Base-by-base conservation (phyloP, 1,140 invertebrate species). In the Oreohelix idahoensis region DNA sequence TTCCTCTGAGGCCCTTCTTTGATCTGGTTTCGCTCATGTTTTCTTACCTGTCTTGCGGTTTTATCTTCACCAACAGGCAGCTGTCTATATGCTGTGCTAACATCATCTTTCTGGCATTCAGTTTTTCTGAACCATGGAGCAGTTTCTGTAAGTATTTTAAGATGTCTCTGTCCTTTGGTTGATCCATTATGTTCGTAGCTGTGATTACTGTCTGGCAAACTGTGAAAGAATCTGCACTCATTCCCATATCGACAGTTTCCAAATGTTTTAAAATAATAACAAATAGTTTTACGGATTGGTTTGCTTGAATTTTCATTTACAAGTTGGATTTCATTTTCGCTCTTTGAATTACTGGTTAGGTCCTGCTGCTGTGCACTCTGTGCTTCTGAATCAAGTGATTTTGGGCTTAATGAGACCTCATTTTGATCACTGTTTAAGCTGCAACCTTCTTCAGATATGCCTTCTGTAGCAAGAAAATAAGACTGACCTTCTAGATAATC, bases 401-500 rank as follows among this genome's bases (percentile, higher is more conserved):
- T 35, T 17, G 10, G 5, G 20, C 76, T 79, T 79, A 79, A 69
- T 85, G 80, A 58, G 32, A 20, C 45, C 38, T 66, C 81, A 83
- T 85, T 70, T 36, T 81, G 38, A 49, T n/a, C 26, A 66, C 26
- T 51, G 23, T 58, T 84, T 77, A 23, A n/a, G 42, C 53, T 58
- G 36, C 29, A 32, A 32, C 36, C 15, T 76, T 69, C 63, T 8
- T 36, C 29, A 36, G 11, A 29, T 23, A 32, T 10, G 1, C 13
- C 1, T 58, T n/a, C 15, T 69, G 70, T 10, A 29, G 26, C 26
- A 23, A 39, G 66, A 26, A 42, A 29, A 35, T 93, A 10, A 38
- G 98, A 97, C 88, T 97, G 13, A 35, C 83, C 78, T 63, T 63
- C 81, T 77, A 97, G 97, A 84, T 84, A 23, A 36, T 84, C 38